A percentile compares a stretch with the other conserved stretches of the same genome.
Evolutionary conservation across 2,888 invertebrate genomes (phyloP).

Genomic region (Adelognathus sp.): DNA sequence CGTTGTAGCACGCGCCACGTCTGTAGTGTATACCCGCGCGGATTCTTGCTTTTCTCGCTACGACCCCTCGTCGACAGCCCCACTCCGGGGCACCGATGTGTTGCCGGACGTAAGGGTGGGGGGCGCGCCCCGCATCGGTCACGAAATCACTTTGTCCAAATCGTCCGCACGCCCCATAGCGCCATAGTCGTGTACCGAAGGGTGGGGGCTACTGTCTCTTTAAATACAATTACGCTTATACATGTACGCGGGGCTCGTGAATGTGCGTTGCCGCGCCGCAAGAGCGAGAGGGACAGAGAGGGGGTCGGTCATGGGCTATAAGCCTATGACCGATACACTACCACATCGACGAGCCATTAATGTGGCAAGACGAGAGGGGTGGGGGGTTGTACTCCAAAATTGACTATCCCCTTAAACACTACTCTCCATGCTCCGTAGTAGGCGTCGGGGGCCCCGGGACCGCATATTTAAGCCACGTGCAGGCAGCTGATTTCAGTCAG

Average conservation of each 20-base stretch:
- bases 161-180: slow-evolving; percentile 26
- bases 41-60: slow-evolving; percentile 22
- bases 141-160: slow-evolving; percentile 45
- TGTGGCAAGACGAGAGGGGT: slow-evolving; percentile 38
- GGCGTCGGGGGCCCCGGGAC: slow-evolving; percentile 29
- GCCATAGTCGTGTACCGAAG: not conserved
- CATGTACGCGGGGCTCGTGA: slow-evolving; percentile 3
- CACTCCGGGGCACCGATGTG: not conserved
- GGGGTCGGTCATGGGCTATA: slow-evolving; percentile 39
- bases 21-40: slow-evolving; percentile 36
- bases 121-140: slow-evolving; percentile 35
- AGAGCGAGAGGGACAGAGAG: slow-evolving; percentile 38
- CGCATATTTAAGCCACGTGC: slow-evolving; percentile 71
- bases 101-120: slow-evolving; percentile 1
- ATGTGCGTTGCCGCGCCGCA: not conserved
- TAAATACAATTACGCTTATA: slow-evolving; percentile 72
- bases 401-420: slow-evolving; percentile 34
- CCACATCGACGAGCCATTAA: slow-evolving; percentile 37
- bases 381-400: slow-evolving; percentile 48
- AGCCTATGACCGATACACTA: slow-evolving; percentile 24
- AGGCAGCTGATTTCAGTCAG: slow-evolving; percentile 65
- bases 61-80: slow-evolving; percentile 36
- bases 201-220: slow-evolving; percentile 63
- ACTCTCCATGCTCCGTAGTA: not conserved
- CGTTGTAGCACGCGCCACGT: slow-evolving; percentile 50